phyloP scores from a whole-genome alignment of 2,113 vertebrate genomes.

The Actinemys pallida region DNA sequence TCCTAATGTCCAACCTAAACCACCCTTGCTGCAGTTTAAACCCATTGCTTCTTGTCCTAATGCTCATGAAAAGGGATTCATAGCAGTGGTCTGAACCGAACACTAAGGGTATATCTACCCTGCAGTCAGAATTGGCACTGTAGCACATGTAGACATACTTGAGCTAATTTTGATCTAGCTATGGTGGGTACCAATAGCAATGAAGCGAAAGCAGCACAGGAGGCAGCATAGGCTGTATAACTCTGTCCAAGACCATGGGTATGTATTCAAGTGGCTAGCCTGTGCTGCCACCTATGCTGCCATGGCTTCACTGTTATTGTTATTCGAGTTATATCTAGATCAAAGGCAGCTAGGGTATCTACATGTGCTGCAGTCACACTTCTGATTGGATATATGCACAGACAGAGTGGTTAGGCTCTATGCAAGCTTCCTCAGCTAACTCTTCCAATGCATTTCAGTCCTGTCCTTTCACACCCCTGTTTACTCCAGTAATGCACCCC shows the following conservation, averaged over 20 bases:
- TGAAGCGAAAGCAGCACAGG: background rate
- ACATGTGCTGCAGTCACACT: background rate
- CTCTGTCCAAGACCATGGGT: background rate
- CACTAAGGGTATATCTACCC: background rate
- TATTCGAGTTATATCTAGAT: background rate
- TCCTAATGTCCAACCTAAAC: no score
- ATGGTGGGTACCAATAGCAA: background rate
- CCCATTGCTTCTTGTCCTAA: no score
- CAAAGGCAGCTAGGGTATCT: background rate
- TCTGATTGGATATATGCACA: background rate
- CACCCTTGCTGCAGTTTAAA: no score
- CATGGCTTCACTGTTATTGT: background rate
- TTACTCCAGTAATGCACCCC: background rate
- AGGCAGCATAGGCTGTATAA: background rate
- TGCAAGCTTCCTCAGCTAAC: background rate
- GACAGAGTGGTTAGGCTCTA: background rate
- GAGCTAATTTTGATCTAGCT: background rate
- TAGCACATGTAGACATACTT: background rate
- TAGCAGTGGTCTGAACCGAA: background rate
- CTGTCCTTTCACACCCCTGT: background rate
- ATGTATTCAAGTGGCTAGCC: no score
- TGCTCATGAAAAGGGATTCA: fast-evolving
- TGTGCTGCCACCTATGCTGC: background rate
- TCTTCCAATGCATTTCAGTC: background rate
- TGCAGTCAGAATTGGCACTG: background rate